Base-by-base conservation (phyloP, 2,797 vertebrate genomes). In the Acrocephalus scirpaceus region DNA sequence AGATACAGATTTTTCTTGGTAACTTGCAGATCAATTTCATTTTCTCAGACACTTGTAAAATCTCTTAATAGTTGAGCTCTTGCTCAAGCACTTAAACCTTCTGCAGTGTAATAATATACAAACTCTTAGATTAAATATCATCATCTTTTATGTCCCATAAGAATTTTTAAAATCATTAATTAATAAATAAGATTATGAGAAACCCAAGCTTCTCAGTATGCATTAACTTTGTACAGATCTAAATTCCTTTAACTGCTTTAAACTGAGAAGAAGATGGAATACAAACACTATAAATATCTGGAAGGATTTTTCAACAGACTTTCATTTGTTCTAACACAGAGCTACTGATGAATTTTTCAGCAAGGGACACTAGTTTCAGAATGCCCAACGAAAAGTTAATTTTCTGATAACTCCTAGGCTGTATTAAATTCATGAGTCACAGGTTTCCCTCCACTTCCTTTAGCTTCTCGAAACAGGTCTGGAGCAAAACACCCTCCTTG, bases 231-330 rank as follows among this genome's bases (percentile, higher is more conserved):
- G 61, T 87, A 77, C 34, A 86, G 42, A 88, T 51, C 34, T 69
- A 83, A 80, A 86, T 58, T 77, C 22, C 23, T 93, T 57, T 67
- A 93, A 87, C 54, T 72, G 47, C 72, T 93, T 94, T 88, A 95
- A 95, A 86, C 50, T 51, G 18, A 16, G 20, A 89, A 38, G 61
- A 95, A 89, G 70, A 88, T 56, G 27, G 58, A 95, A 83, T 77
- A 91, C 44, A 56, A 92, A 60, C 45, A 82, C 42, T 77, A 53
- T 66, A 92, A 88, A 73, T 90, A 90, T 58, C 57, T 83, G 9
- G 42, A 45, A 92, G 71, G 7, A 70, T 50, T 89, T 81, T 93
- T 94, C 84, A 85, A 32, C 18, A 44, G 30, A 7, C 13, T 74
- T 94, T 93, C 44, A 25, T 82, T 96, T 92, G 44, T 66, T 69